Evolutionary conservation across 2,797 vertebrate genomes (phyloP).

Genomic region (Triplophysa bombifrons): DNA sequence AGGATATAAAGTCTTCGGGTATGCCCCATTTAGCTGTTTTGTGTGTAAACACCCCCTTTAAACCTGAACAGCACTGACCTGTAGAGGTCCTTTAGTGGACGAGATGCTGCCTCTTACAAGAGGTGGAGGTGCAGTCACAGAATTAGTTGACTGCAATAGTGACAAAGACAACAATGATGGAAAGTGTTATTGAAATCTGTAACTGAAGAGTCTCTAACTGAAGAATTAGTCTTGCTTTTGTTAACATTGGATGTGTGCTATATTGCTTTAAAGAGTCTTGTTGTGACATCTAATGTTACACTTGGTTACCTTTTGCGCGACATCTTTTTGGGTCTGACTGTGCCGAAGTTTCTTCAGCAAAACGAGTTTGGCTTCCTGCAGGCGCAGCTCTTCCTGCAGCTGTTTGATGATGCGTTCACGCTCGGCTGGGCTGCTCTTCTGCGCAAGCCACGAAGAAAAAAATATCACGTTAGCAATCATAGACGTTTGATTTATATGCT

Average conservation of each 20-base stretch:
- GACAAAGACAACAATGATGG: neutral
- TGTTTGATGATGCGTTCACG: slow-evolving; percentile 91
- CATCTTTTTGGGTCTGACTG: slow-evolving; percentile 97
- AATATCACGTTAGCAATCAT: neutral
- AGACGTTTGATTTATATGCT: neutral
- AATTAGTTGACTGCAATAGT: slow-evolving; percentile 75
- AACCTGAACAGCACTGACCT: slow-evolving; percentile 75
- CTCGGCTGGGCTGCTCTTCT: slow-evolving; percentile 93
- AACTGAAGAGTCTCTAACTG: no score
- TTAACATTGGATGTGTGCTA: no score
- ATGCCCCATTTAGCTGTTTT: no score
- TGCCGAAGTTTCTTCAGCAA: slow-evolving; percentile 96
- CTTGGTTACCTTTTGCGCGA: slow-evolving; percentile 86
- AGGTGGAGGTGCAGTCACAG: slow-evolving; percentile 89
- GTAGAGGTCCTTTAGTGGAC: slow-evolving; percentile 86
- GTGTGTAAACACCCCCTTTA: no score
- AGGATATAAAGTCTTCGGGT: no score
- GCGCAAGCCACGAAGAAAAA: slow-evolving; percentile 2
- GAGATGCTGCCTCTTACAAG: slow-evolving; percentile 89
- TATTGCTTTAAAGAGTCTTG: no score
- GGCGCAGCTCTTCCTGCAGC: slow-evolving; percentile 91
- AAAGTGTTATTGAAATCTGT: no score
- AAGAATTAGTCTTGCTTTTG: no score
- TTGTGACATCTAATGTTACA: neutral
- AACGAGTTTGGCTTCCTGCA: slow-evolving; percentile 97